Evolutionary conservation across 2,888 invertebrate species (phyloP), one percentile per base, ranked within the genome.

Genomic region (Spodoptera picta): DNA sequence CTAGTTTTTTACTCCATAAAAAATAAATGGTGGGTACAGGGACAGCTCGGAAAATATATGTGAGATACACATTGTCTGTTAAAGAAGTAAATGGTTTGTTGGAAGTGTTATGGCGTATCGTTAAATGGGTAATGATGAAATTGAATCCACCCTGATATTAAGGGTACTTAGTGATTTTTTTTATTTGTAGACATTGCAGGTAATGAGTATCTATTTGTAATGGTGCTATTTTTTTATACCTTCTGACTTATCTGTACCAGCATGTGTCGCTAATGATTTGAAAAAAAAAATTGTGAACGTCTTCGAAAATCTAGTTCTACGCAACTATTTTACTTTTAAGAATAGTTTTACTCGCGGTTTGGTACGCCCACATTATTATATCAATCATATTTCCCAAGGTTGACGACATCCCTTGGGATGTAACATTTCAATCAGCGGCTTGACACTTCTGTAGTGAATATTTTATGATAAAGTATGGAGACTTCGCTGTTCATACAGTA

Each of bases 1-100:
- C 54, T 24, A 61, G 60, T 46, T 69, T 69, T 53, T 58, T 55
- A 47, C 57, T 48, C 36, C 44, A 53, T 64, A 66, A 67, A 71
- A 60, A 60, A 65, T 72, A 64, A 65, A 67, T 65, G 52, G 47
- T 24, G 42, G 47, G 12, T 23, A 24, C 50, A 49, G 36, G 61
- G 45, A 62, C 51, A 7, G 7, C n/a, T 7, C 42, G 10, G 41
- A 44, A 47, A 51, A 65, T 65, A 24, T 54, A 49, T 49, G 49
- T 50, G 24, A 49, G 48, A 23, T 41, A 23, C 46, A 53, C 36
- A 24, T 60, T 56, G 60, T 51, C 51, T 60, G 23, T 58, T 55
- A 42, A 7, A 24, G 14, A n/a, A 51, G 24, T 41, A 43, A 56
- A 60, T 65, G 10, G 48, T n/a, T 46, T 49, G 48, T 42, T 52